phyloP scores from a whole-genome alignment of 2,888 invertebrate genomes.

The Chouioia cunea region DNA sequence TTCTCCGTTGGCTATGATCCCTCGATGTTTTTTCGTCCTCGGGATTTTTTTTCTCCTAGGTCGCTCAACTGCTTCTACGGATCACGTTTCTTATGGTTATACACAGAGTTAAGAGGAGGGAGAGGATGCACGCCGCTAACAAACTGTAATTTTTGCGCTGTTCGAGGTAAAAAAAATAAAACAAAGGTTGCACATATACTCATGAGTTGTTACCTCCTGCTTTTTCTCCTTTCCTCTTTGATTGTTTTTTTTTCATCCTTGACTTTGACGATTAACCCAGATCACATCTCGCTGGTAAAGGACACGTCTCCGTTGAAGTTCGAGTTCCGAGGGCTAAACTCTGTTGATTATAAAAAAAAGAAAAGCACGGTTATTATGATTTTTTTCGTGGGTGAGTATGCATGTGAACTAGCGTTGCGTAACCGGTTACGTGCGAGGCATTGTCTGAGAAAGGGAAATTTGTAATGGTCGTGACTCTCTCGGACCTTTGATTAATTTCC shows the following conservation, averaged over 20 bases:
- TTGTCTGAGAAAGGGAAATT: slow-evolving; percentile 24
- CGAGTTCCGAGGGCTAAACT: slow-evolving; percentile 8
- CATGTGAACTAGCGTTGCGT: slow-evolving; percentile 17
- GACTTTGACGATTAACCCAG: slow-evolving; percentile 36
- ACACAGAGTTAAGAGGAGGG: slow-evolving; percentile 2
- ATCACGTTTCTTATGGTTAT: slow-evolving; percentile 39
- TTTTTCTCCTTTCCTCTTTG: too few relatives aligned
- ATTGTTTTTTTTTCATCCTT: too few relatives aligned
- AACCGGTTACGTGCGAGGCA: slow-evolving; percentile 36
- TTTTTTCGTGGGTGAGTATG: neutral
- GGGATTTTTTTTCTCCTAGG: slow-evolving; percentile 13
- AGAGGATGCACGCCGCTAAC: slow-evolving; percentile 27
- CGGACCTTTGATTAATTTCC: too few relatives aligned
- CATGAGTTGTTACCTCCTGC: too few relatives aligned
- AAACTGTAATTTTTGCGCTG: slow-evolving; percentile 37
- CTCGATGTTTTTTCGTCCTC: neutral
- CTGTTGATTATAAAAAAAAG: slow-evolving; percentile 16
- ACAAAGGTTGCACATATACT: neutral
- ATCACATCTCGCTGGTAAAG: slow-evolving; percentile 12
- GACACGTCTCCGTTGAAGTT: slow-evolving; percentile 29
- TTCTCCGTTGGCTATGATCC: neutral
- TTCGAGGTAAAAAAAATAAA: slow-evolving; percentile 29
- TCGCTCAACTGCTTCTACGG: slow-evolving; percentile 38
- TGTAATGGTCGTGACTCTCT: too few relatives aligned
- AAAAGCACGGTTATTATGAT: neutral